Percentiles rank a stretch among this genome's conserved stretches.
Conservation (phyloP, 2,888 invertebrate species). For the Hartigia nigra region DNA sequence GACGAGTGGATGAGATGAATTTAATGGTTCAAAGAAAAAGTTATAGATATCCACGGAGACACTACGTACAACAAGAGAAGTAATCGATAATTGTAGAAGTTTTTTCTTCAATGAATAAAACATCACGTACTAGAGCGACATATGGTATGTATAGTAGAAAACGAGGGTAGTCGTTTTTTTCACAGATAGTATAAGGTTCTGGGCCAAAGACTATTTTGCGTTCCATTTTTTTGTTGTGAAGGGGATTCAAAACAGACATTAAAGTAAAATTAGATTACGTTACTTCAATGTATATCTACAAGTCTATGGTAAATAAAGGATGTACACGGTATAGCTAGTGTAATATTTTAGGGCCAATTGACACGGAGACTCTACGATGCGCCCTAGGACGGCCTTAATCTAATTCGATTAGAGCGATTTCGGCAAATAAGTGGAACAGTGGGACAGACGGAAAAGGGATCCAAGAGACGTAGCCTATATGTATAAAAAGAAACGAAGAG, state of each 20-base stretch:
- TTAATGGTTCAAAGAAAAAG: background rate
- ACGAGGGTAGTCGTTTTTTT: background rate
- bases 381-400: conserved; percentile 27
- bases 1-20: background rate
- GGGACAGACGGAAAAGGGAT: background rate
- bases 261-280: too few relatives aligned
- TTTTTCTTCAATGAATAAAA: background rate
- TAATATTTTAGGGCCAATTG: too few relatives aligned
- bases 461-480: background rate
- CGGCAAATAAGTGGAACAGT: background rate
- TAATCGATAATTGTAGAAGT: background rate
- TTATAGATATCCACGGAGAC: background rate
- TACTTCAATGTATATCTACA: too few relatives aligned
- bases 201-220: too few relatives aligned
- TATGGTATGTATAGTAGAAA: background rate
- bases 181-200: background rate
- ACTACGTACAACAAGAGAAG: background rate
- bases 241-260: too few relatives aligned
- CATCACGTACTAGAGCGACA: background rate
- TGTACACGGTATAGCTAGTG: too few relatives aligned
- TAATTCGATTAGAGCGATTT: conserved; percentile 41
- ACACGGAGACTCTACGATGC: background rate
- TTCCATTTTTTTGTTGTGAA: too few relatives aligned
- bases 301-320: too few relatives aligned
- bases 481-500: background rate